phyloP scores from a whole-genome alignment of 1,140 invertebrate genomes.

The Drosophila ogumai region DNA sequence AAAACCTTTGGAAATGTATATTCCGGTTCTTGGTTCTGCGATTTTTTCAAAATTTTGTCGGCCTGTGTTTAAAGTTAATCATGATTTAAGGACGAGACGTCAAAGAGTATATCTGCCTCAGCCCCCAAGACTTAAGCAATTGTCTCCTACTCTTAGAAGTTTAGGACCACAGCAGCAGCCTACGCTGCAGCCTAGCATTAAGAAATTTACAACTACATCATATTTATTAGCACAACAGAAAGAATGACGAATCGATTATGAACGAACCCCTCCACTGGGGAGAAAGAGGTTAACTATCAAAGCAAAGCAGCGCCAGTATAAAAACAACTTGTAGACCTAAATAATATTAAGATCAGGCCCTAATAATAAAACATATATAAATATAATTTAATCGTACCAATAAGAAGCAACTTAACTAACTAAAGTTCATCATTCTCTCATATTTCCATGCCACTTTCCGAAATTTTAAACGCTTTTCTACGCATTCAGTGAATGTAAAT shows the following conservation, averaged over 20 bases:
- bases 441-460: background rate
- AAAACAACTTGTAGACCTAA: slow-evolving; percentile 7
- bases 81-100: slow-evolving; percentile 8
- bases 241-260: slow-evolving; percentile 10
- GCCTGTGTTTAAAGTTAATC: background rate
- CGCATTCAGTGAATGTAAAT: slow-evolving; percentile 41
- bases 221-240: slow-evolving; percentile 52
- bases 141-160: slow-evolving; percentile 49
- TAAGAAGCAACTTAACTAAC: background rate
- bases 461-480: slow-evolving; percentile 15
- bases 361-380: background rate
- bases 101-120: slow-evolving; percentile 62
- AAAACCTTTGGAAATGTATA: too few species aligned
- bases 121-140: slow-evolving; percentile 68
- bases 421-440: background rate
- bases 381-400: background rate
- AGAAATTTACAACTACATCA: slow-evolving; percentile 26
- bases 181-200: slow-evolving; percentile 46
- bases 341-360: background rate
- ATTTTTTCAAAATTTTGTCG: too few species aligned
- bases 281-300: background rate
- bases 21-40: too few species aligned
- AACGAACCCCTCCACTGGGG: background rate
- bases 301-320: slow-evolving; percentile 15
- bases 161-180: slow-evolving; percentile 6